phyloP scores from a whole-genome alignment of 2,797 vertebrate genomes.

The Agapornis canus region DNA sequence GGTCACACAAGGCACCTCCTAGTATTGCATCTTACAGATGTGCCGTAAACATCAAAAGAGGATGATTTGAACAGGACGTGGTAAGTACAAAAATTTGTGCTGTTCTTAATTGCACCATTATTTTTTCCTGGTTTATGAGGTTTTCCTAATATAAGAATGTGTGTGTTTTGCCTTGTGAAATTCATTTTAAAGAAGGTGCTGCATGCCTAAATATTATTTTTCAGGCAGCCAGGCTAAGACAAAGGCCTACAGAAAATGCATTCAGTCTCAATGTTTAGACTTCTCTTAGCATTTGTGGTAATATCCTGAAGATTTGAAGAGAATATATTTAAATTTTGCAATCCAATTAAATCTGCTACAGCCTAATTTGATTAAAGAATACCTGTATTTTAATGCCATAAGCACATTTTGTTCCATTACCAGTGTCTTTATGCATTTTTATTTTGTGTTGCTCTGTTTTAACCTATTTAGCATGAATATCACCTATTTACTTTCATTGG shows the following conservation, averaged over 20 bases:
- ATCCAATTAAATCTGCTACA: background rate
- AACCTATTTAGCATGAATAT: constrained; percentile 53
- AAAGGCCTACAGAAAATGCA: constrained; percentile 75
- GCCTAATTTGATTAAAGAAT: constrained; percentile 16
- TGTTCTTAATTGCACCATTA: constrained; percentile 63
- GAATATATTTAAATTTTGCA: constrained; percentile 38
- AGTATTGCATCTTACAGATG: constrained; percentile 85
- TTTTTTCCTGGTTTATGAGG: constrained; percentile 55
- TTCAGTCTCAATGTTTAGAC: constrained; percentile 26
- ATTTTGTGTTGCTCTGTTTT: background rate
- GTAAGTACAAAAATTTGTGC: constrained; percentile 77
- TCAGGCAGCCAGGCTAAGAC: constrained; percentile 73
- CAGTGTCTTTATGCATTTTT: background rate
- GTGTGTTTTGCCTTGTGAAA: constrained; percentile 76
- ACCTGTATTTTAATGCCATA: background rate
- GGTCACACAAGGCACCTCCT: constrained; percentile 89
- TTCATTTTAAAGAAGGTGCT: constrained; percentile 75
- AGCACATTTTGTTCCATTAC: background rate
- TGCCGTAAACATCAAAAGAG: constrained; percentile 84
- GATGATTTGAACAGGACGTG: constrained; percentile 81
- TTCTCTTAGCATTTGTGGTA: constrained; percentile 34
- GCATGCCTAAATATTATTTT: constrained; percentile 79
- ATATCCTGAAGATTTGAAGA: constrained; percentile 16
- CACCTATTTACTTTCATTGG: constrained; percentile 38
- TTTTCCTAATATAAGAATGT: constrained; percentile 60